These are phyloP conservation scores for Drosophila nasuta DNA, from an alignment of 1,140 invertebrate genomes.

Conservation along the genomic window DNA sequence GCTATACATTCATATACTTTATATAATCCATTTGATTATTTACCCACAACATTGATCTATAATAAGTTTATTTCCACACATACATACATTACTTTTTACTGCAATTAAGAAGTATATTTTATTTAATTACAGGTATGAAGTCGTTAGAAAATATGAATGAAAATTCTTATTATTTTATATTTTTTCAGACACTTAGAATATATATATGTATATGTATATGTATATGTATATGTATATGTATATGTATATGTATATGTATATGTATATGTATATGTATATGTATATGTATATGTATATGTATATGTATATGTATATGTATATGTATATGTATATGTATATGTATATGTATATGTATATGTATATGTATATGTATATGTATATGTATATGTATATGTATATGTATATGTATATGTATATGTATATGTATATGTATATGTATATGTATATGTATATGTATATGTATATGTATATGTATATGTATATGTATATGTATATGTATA, in stretches of 20 bases:
- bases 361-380: constrained; percentile 12
- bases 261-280: constrained; percentile 7
- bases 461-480: neutral
- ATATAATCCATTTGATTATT: constrained; percentile 7
- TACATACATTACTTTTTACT: constrained; percentile 19
- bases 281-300: neutral
- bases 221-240: neutral
- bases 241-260: constrained; percentile 1
- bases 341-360: neutral
- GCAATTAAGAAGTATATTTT: constrained; percentile 10
- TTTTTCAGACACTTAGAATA: constrained; percentile 9
- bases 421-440: constrained; percentile 14
- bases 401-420: neutral
- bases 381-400: neutral
- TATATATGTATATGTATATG: constrained; percentile 9
- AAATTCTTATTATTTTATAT: neutral
- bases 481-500: constrained; percentile 4
- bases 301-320: constrained; percentile 3
- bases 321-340: constrained; percentile 2
- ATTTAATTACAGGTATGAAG: constrained; percentile 27
- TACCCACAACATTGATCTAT: constrained; percentile 28
- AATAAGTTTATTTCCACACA: constrained; percentile 10
- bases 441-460: constrained; percentile 32
- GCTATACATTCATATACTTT: constrained; percentile 8
- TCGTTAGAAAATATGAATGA: constrained; percentile 26